Percentiles rank a stretch among this genome's conserved stretches.
These are phyloP conservation scores for Rhinopomastus cyanomelas DNA, from an alignment of 2,113 vertebrate genomes.

Conservation along the genomic window DNA sequence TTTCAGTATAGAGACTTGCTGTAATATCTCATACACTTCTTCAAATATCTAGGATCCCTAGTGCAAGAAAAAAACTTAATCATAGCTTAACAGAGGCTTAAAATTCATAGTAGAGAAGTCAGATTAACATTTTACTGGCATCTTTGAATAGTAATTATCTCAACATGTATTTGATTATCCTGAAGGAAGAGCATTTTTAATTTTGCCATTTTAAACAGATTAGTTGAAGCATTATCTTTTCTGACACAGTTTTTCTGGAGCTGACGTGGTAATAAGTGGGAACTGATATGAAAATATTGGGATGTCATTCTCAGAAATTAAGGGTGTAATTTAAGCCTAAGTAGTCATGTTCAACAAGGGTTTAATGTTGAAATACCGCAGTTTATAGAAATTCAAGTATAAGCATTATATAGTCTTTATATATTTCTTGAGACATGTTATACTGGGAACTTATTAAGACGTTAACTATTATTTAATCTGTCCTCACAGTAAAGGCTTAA, in stretches of 20 bases:
- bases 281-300: neutral
- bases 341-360: neutral
- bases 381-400: neutral
- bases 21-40: neutral
- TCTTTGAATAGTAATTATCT: neutral
- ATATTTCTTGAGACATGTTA: neutral
- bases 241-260: neutral
- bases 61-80: neutral
- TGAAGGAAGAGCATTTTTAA: neutral
- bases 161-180: neutral
- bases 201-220: neutral
- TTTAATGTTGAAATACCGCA: neutral
- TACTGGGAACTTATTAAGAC: neutral
- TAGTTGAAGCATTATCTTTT: neutral
- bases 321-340: neutral
- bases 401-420: neutral
- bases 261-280: neutral
- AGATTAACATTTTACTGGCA: neutral
- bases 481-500: neutral
- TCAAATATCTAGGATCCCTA: neutral
- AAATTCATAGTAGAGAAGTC: neutral
- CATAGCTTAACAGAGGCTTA: neutral
- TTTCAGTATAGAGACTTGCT: neutral
- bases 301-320: neutral
- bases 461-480: neutral